Evolutionary conservation across 2,797 vertebrate species (phyloP), one percentile per base, ranked within the genome.

Genomic region (Diglossa cyanea): DNA sequence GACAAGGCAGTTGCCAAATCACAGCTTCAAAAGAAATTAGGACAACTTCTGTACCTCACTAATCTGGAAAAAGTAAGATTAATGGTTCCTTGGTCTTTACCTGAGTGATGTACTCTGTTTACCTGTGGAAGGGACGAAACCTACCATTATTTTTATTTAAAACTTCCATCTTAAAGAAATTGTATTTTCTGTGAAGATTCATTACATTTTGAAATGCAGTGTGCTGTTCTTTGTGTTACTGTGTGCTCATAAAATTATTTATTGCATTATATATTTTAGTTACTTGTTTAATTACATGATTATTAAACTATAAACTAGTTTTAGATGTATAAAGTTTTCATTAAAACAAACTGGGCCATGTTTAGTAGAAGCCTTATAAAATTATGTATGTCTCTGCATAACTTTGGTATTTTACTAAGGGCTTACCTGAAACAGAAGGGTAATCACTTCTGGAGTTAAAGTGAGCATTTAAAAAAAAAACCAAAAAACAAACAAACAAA

Each of bases 11-110:
- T 99, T 97, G 99, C 99, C 48, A 98, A 98, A 94, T 99, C 99
- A 76, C 99, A 99, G 53, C 98, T 99, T 72, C 99, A 99, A 66
- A 99, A 99, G 97, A 99, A 99, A 96, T 98, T 99, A 23, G 99
- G 99, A 18, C 99, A 99, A 95, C 98, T 99, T 92, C 98, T 99
- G 26, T 99, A 99, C 91, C 99, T 99, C 92, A 99, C 98, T 70
- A 99, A 99, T 96, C 98, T 99, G 86, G 99, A 99, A 96, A 99
- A 99, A 98, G 99, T 99, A 94, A 96, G 65, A 55, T 65, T 94
- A 31, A 70, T 24, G 18, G 6, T 67, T 92, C 57, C 61, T 77
- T 75, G 18, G 16, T 73, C 20, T 55, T 55, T 78, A 13, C 15
- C 47, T 1, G 86, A 66, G 24, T 68, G 37, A 54, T 63, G 11